Conservation (phyloP, 1,140 invertebrate species). For the Nephila pilipes region DNA sequence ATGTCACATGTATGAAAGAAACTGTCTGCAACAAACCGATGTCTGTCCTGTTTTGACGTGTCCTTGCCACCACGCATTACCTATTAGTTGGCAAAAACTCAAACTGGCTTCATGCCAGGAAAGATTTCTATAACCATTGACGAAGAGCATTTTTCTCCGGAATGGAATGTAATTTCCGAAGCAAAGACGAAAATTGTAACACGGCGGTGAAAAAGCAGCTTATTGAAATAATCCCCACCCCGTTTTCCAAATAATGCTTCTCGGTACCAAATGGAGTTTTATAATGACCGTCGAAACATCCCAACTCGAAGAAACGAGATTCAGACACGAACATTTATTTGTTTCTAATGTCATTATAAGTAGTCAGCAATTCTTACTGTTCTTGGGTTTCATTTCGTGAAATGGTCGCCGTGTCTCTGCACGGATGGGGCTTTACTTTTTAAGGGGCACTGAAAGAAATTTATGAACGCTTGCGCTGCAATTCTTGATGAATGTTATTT, state of each 20-base stretch:
- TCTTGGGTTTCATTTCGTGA: neutral
- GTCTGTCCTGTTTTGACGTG: conserved; percentile 43
- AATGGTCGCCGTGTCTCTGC: neutral
- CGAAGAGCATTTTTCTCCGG: neutral
- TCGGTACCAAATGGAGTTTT: conserved; percentile 35
- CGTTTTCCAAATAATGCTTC: neutral
- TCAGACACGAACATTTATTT: conserved; percentile 55
- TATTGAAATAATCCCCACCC: conserved; percentile 62
- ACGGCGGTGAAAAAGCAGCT: conserved; percentile 19
- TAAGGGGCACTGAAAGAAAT: neutral
- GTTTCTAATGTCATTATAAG: conserved; percentile 53
- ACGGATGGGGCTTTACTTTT: neutral
- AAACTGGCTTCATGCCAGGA: conserved; percentile 48
- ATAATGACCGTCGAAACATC: conserved; percentile 32
- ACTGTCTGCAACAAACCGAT: neutral
- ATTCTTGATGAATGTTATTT: conserved; percentile 14
- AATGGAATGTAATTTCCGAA: conserved; percentile 63
- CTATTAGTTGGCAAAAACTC: conserved; percentile 62
- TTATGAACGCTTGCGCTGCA: neutral
- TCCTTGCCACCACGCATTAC: conserved; percentile 2
- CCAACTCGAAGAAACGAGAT: neutral
- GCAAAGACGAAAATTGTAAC: conserved; percentile 59
- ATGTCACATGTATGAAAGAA: neutral
- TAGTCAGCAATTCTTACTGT: conserved; percentile 31
- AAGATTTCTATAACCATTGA: conserved; percentile 62